Percentiles rank a stretch among this genome's conserved stretches.
Evolutionary conservation across 2,113 vertebrate genomes (phyloP).

Genomic region (Chloropsis cyanopogon): DNA sequence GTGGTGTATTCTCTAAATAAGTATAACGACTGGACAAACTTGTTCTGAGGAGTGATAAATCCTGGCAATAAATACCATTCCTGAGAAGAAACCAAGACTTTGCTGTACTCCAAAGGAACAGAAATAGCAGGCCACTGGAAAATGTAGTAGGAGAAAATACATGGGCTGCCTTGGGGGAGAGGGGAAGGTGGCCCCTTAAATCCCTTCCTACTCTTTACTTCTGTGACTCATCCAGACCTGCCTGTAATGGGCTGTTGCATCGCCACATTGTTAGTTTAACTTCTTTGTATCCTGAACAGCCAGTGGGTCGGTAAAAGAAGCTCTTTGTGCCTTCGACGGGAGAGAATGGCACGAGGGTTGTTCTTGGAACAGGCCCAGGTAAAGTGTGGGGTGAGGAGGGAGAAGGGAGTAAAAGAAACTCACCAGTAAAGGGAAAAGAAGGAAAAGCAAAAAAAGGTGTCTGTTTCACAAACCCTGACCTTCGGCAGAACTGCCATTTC

Average conservation of each 20-base stretch:
- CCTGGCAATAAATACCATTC: background rate
- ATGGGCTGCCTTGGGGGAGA: slow-evolving; percentile 12
- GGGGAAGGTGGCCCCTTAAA: slow-evolving; percentile 29
- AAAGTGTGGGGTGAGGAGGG: slow-evolving; percentile 32
- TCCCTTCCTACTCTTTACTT: slow-evolving; percentile 18
- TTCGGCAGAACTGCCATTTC: background rate
- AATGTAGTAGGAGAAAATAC: background rate
- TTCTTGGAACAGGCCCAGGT: slow-evolving; percentile 58
- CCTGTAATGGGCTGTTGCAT: slow-evolving; percentile 1
- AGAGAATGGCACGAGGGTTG: slow-evolving; percentile 22
- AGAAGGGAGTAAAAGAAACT: background rate
- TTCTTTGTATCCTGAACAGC: slow-evolving; percentile 44
- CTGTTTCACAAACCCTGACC: background rate
- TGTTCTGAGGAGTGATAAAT: background rate
- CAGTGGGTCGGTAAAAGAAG: slow-evolving; percentile 5
- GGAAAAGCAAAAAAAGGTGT: background rate
- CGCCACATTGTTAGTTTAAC: slow-evolving; percentile 43
- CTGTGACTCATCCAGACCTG: slow-evolving; percentile 49
- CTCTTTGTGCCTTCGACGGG: slow-evolving; percentile 56
- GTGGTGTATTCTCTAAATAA: background rate
- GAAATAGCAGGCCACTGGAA: background rate
- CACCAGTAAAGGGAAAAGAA: background rate
- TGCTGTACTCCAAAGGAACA: background rate
- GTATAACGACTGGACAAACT: background rate
- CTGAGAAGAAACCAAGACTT: background rate